phyloP scores from a whole-genome alignment of 2,888 invertebrate species.

The Sphecodes monilicornis region DNA sequence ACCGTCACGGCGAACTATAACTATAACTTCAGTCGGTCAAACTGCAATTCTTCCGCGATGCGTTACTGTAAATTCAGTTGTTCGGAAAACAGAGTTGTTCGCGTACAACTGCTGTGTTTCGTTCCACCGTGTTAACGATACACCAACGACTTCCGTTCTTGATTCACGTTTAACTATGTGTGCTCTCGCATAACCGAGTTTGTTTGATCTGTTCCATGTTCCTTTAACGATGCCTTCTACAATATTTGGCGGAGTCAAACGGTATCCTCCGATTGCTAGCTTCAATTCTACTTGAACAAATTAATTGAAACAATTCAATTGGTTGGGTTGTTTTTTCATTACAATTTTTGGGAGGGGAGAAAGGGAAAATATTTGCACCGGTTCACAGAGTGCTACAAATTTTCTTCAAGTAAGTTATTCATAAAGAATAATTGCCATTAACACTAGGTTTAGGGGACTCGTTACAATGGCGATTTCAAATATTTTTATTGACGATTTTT shows the following conservation, averaged over 20 bases:
- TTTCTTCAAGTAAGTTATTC: too few relatives aligned
- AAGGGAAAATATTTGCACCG: too few relatives aligned
- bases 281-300: background rate
- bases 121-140: background rate
- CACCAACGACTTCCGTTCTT: background rate
- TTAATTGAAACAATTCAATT: too few relatives aligned
- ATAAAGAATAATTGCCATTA: too few relatives aligned
- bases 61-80: constrained; percentile 22
- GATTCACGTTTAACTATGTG: background rate
- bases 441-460: too few relatives aligned
- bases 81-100: constrained; percentile 12
- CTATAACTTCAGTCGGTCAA: constrained; percentile 46
- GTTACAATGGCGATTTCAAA: too few relatives aligned
- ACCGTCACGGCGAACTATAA: background rate
- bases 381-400: too few relatives aligned
- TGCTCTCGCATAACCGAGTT: background rate
- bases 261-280: background rate
- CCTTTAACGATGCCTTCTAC: background rate
- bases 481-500: too few relatives aligned
- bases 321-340: too few relatives aligned
- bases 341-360: too few relatives aligned
- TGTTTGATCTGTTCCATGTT: background rate
- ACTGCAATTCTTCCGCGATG: constrained; percentile 40
- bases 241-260: background rate
- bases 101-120: background rate